Base-by-base conservation (phyloP, 2,113 vertebrate species). In the Sarotherodon lohbergeri region DNA sequence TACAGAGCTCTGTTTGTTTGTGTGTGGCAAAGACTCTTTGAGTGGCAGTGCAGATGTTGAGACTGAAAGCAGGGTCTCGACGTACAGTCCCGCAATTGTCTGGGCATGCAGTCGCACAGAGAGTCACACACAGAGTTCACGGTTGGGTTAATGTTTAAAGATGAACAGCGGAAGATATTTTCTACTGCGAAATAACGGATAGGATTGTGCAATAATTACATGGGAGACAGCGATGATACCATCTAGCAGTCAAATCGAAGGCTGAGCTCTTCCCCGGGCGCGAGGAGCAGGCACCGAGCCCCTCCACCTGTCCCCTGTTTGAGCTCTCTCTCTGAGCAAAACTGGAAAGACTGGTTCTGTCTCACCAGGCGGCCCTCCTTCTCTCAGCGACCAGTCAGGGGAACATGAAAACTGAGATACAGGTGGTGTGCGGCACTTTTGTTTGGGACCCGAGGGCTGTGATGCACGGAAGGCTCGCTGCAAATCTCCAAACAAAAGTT, bases 341-440 rank as follows among this genome's bases (percentile, higher is more conserved):
- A 94, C 90, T 94, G 93, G 96, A 95, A 95, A 91, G 79, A 93
- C 95, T 87, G 88, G 86, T 95, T 97, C 71, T 81, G n/a, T 88
- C 84, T 71, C 55, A 61, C 57, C n/a, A 5, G 76, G 83, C 82
- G 2, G 79, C 86, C 87, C 87, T 81, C 84, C 83, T 78, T 86
- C 93, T 91, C 89, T 94, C 94, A 91, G 90, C 86, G 59, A 57
- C 85, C 41, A 84, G 91, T 94, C 90, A 90, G 89, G 16, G 91
- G 83, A 90, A 88, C 93, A 89, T 96, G 91, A 91, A 96, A 95
- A 95, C 91, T 87, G 89, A 95, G 94, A 94, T 84, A 76, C 89
- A 1, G 89, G 95, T 17, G 61, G 54, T 93, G 85, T 92, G 91
- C 79, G 4, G 81, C 46, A 7, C 91, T 92, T 96, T 95, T 95